A percentile compares a stretch with the other conserved stretches of the same genome.
These are phyloP conservation scores for Pachyuromys duprasi DNA, from an alignment of 2,797 vertebrate genomes.

Conservation along the genomic window DNA sequence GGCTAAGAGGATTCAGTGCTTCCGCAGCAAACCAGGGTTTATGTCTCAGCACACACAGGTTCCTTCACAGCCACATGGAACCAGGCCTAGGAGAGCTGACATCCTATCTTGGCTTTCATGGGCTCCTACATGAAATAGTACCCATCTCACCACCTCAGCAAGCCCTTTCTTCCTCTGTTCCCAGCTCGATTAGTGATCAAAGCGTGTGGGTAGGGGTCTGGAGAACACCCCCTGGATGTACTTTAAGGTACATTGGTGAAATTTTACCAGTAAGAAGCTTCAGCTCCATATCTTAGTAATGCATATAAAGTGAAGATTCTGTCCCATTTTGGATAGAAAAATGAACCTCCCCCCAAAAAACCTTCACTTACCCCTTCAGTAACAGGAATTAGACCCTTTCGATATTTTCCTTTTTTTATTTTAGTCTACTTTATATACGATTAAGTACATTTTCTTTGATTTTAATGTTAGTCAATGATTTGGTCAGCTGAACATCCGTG, in stretches of 20 bases:
- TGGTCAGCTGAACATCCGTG: neutral
- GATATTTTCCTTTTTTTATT: neutral
- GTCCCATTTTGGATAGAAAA: neutral
- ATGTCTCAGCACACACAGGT: neutral
- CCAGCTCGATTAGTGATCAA: neutral
- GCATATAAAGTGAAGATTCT: neutral
- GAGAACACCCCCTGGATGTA: neutral
- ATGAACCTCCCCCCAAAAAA: neutral
- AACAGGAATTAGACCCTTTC: neutral
- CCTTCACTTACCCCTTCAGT: neutral
- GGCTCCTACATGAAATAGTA: neutral
- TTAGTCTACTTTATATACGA: neutral
- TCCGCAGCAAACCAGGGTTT: neutral
- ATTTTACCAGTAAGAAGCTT: slow-evolving; percentile 1
- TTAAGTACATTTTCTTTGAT: neutral
- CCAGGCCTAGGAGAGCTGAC: neutral
- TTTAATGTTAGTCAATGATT: slow-evolving; percentile 18
- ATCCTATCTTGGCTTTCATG: too few relatives aligned
- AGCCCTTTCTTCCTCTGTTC: neutral
- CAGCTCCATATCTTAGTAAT: neutral
- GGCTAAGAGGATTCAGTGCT: neutral
- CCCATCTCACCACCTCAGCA: neutral
- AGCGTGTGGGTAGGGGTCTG: neutral
- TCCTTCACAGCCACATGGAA: neutral
- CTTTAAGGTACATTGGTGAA: neutral